phyloP scores from a whole-genome alignment of 2,888 invertebrate genomes.

The Drosophila bunnanda region DNA sequence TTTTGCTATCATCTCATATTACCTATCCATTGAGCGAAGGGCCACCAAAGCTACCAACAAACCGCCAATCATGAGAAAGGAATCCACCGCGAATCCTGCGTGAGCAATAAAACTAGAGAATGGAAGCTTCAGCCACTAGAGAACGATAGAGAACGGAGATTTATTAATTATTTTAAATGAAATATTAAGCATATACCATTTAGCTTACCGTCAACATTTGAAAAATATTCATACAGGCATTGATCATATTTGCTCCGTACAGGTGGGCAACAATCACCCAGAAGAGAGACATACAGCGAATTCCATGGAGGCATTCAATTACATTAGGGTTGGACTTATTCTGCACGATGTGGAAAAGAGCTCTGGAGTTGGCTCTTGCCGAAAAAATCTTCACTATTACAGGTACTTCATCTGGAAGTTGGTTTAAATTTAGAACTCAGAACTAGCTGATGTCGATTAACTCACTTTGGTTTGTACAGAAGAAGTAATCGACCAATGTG shows the following conservation, averaged over 20 bases:
- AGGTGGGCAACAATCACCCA: slow-evolving; percentile 81
- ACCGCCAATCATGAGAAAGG: slow-evolving; percentile 87
- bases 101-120: slow-evolving; percentile 10
- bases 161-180: neutral
- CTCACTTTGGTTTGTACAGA: slow-evolving; percentile 44
- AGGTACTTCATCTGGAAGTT: neutral
- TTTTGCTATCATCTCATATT: slow-evolving; percentile 8
- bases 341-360: slow-evolving; percentile 51
- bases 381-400: slow-evolving; percentile 63
- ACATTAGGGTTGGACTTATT: slow-evolving; percentile 48
- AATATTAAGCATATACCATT: neutral
- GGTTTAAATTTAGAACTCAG: neutral
- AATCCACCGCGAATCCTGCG: slow-evolving; percentile 86
- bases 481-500: slow-evolving; percentile 55
- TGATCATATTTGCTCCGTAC: slow-evolving; percentile 17
- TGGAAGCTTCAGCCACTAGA: slow-evolving; percentile 13
- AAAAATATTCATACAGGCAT: neutral
- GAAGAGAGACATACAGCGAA: slow-evolving; percentile 83
- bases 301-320: slow-evolving; percentile 83
- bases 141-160: fast-evolving
- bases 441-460: no score
- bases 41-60: slow-evolving; percentile 84
- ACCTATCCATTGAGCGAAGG: slow-evolving; percentile 63
- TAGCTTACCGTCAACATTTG: neutral
- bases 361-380: slow-evolving; percentile 57